A percentile compares a stretch with the other conserved stretches of the same genome.
These are phyloP conservation scores for Hanleya hanleyi DNA, from an alignment of 2,888 invertebrate species.

Conservation along the genomic window DNA sequence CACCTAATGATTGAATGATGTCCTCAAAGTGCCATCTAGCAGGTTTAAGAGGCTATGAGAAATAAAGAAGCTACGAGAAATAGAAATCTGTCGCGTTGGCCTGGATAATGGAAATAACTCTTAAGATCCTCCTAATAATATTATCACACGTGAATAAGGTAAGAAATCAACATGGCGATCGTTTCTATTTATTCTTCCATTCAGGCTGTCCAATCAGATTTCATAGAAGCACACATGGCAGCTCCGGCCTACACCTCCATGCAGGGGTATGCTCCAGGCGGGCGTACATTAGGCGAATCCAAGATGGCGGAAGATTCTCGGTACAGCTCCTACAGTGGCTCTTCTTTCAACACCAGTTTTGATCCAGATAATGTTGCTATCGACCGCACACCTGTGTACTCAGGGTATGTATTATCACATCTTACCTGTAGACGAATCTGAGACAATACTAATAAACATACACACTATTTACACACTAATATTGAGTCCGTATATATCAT, in stretches of 20 bases:
- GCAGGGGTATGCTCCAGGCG: conserved; percentile 47
- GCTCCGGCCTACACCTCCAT: conserved; percentile 54
- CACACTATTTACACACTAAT: too few relatives aligned
- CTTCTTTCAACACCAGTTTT: conserved; percentile 74
- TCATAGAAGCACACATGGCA: conserved; percentile 65
- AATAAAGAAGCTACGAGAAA: too few relatives aligned
- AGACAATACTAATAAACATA: too few relatives aligned
- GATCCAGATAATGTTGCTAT: conserved; percentile 79
- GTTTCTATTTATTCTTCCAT: not conserved
- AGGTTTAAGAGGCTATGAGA: too few relatives aligned
- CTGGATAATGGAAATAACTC: too few relatives aligned
- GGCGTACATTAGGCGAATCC: conserved; percentile 39
- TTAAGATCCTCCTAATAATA: too few relatives aligned
- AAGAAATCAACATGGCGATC: too few relatives aligned
- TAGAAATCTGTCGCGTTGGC: too few relatives aligned
- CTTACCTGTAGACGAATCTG: not conserved
- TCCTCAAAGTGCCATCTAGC: too few relatives aligned
- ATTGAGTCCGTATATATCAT: too few relatives aligned
- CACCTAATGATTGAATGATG: too few relatives aligned
- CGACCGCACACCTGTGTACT: conserved; percentile 76
- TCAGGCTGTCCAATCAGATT: conserved; percentile 38
- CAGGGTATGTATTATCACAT: conserved; percentile 75
- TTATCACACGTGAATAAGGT: too few relatives aligned
- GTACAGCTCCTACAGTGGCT: conserved; percentile 70
- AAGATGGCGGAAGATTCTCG: conserved; percentile 46